phyloP scores from a whole-genome alignment of 2,888 invertebrate genomes.

The Tetragonisca angustula region DNA sequence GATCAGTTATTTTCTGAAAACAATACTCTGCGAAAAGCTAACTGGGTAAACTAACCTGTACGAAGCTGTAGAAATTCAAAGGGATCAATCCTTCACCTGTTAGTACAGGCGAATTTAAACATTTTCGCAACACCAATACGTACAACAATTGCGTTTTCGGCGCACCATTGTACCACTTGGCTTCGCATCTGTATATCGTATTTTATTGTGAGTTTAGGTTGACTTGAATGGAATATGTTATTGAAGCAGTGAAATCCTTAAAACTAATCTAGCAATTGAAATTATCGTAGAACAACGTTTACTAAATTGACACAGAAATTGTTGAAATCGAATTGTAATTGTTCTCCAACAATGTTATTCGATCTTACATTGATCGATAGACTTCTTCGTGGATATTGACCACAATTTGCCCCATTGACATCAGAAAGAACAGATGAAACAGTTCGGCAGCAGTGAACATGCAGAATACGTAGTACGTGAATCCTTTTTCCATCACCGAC shows the following conservation, averaged over 20 bases:
- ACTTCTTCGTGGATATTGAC: not conserved
- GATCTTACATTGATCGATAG: slow-evolving; percentile 4
- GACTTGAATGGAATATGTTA: no score
- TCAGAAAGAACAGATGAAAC: slow-evolving; percentile 10
- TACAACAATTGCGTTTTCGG: not conserved
- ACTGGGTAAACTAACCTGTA: slow-evolving; percentile 5
- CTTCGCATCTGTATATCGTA: not conserved
- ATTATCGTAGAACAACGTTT: no score
- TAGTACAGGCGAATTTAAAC: not conserved
- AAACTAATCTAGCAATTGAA: no score
- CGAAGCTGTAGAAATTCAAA: slow-evolving; percentile 12
- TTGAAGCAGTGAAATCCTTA: no score
- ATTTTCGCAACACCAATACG: not conserved
- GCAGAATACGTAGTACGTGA: not conserved
- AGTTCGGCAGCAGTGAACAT: not conserved
- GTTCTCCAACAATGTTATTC: no score
- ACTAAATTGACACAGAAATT: no score
- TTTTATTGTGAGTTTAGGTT: not conserved
- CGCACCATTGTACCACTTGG: not conserved
- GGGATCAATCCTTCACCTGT: slow-evolving; percentile 5
- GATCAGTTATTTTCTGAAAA: not conserved
- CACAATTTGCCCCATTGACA: slow-evolving; percentile 10
- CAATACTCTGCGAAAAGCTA: not conserved
- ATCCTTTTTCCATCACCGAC: not conserved
- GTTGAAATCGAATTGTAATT: no score